phyloP scores from a whole-genome alignment of 2,888 invertebrate species.

The Zele albiditarsus region DNA sequence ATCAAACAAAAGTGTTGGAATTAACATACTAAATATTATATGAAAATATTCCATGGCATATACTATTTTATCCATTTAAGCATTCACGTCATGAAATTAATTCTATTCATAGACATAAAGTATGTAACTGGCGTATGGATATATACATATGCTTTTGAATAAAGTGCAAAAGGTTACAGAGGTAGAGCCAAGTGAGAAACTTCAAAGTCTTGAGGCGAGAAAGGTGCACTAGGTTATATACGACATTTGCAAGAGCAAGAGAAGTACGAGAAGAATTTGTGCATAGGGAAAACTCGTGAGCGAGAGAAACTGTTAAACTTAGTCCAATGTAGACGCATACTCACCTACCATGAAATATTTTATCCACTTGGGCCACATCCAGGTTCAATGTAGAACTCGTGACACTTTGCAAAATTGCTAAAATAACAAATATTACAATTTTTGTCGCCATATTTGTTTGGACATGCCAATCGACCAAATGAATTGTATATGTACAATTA shows the following conservation, averaged over 20 bases:
- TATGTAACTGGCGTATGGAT: neutral
- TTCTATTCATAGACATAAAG: neutral
- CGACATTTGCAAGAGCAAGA: slow-evolving; percentile 10
- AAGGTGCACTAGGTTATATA: slow-evolving; percentile 7
- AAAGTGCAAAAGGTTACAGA: slow-evolving; percentile 1
- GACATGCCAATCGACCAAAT: neutral
- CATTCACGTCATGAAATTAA: neutral
- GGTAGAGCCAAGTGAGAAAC: slow-evolving; percentile 9
- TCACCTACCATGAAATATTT: slow-evolving; percentile 65
- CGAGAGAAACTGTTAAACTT: slow-evolving; percentile 18
- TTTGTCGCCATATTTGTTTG: neutral
- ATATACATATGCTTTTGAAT: neutral
- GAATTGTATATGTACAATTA: neutral
- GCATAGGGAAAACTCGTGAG: slow-evolving; percentile 16
- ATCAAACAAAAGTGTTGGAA: neutral
- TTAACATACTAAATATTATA: neutral
- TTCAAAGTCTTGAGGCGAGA: slow-evolving; percentile 10
- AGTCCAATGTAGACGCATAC: slow-evolving; percentile 25
- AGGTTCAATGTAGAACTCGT: slow-evolving; percentile 14
- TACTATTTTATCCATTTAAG: neutral
- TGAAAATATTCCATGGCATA: neutral
- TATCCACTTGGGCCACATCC: slow-evolving; percentile 40
- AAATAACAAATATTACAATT: neutral
- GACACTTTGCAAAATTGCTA: slow-evolving; percentile 18
- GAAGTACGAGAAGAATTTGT: slow-evolving; percentile 5